phyloP scores from a whole-genome alignment of 2,888 invertebrate genomes.

The Ryuthela nishihirai region DNA sequence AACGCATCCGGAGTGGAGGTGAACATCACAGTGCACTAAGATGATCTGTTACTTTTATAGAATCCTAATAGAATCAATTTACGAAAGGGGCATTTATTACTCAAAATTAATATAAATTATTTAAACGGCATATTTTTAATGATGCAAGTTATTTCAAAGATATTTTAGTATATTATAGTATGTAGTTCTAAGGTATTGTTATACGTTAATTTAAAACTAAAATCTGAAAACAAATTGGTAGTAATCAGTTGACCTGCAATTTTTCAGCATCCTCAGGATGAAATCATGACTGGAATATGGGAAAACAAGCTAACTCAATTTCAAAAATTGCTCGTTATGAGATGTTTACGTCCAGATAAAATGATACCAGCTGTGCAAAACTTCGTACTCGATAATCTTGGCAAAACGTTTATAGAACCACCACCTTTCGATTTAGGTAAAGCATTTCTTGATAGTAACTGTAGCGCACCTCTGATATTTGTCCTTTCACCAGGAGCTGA shows the following conservation, averaged over 20 bases:
- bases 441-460: slow-evolving; percentile 52
- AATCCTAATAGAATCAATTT: too few relatives aligned
- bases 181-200: neutral
- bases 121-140: too few relatives aligned
- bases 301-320: slow-evolving; percentile 48
- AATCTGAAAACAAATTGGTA: neutral
- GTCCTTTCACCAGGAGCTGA: slow-evolving; percentile 54
- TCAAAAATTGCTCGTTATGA: slow-evolving; percentile 51
- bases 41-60: too few relatives aligned
- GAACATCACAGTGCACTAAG: too few relatives aligned
- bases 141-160: too few relatives aligned
- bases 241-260: slow-evolving; percentile 4
- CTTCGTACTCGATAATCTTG: slow-evolving; percentile 52
- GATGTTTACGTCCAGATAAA: slow-evolving; percentile 54
- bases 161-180: too few relatives aligned
- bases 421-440: slow-evolving; percentile 54
- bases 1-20: too few relatives aligned
- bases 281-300: slow-evolving; percentile 50
- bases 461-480: slow-evolving; percentile 52
- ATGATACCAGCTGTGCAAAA: slow-evolving; percentile 51
- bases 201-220: neutral
- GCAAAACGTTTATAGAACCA: slow-evolving; percentile 52
- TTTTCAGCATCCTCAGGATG: slow-evolving; percentile 36
- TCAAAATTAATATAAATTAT: too few relatives aligned
- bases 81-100: too few relatives aligned